phyloP scores from a whole-genome alignment of 2,797 vertebrate species.

The Pteronotus mesoamericanus region DNA sequence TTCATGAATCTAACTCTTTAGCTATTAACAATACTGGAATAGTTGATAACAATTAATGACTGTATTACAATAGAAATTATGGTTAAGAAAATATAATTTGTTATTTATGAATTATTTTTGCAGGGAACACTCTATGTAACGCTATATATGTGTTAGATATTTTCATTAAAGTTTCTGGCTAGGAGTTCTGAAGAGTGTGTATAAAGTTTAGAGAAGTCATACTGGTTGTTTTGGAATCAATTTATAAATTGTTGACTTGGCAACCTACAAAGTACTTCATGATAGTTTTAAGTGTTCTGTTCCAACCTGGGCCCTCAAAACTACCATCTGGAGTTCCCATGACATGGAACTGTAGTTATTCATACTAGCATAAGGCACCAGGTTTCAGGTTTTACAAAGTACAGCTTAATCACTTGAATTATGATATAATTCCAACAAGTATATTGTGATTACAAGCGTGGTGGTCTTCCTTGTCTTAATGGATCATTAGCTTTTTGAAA shows the following conservation, averaged over 20 bases:
- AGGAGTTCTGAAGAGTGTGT: background rate
- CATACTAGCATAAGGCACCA: background rate
- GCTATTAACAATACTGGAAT: background rate
- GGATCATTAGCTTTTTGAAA: background rate
- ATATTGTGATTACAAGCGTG: background rate
- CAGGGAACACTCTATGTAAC: background rate
- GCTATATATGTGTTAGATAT: background rate
- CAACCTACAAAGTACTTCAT: background rate
- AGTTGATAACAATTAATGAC: background rate
- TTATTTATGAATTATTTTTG: slow-evolving; percentile 8
- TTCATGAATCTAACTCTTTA: background rate
- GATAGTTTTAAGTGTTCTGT: background rate
- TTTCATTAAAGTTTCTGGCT: background rate
- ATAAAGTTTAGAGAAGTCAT: background rate
- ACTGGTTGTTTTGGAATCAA: background rate
- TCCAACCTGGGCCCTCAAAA: background rate
- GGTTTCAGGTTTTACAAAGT: background rate
- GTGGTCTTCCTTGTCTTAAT: background rate
- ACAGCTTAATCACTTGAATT: background rate
- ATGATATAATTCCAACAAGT: background rate
- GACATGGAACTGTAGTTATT: background rate
- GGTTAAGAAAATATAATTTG: background rate
- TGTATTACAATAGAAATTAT: background rate
- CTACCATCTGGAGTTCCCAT: background rate
- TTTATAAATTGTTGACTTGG: background rate